Base-by-base conservation (phyloP, 2,888 invertebrate species). In the Allophyes oxyacanthae region DNA sequence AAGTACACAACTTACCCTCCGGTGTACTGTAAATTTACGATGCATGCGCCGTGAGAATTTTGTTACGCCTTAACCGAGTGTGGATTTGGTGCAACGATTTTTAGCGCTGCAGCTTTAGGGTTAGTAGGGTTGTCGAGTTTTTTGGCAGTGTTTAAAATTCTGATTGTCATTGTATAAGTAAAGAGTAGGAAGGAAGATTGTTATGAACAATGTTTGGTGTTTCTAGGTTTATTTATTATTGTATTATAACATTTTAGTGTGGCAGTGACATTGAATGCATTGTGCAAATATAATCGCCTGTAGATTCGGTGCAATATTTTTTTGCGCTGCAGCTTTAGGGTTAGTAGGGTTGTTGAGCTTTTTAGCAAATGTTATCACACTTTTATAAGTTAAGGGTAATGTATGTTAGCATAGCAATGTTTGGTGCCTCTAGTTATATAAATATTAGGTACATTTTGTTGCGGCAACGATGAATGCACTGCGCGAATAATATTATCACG, bases 1-100 rank as follows among this genome's bases (percentile, higher is more conserved):
- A 89, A 90, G 90, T 90, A 91, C 90, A 90, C 91, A 91, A 91
- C 86, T 91, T 88, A 88, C 86, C 88, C 90, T 85, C 88, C 80
- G 77, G 87, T 86, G 89, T 81, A 84, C 82, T 83, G 88, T 88
- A 89, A 90, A 90, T 92, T 91, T 91, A 89, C 90, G 90, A 88
- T 90, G 90, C 88, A 89, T 87, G 89, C 84, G 88, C 87, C 81
- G 71, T 80, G 87, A 88, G 90, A 89, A 88, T 90, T 89, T 87
- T 84, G 90, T 89, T 75, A 74, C 78, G 81, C 84, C 83, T 82
- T 82, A 78, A 79, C 82, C 84, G 81, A 78, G 81, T 81, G 80
- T 79, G 82, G 87, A 88, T 88, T 87, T 84, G 81, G 79, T 76
- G 79, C 79, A 72, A 79, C 80, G 85, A 86, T 88, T 88, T 87